phyloP scores from a whole-genome alignment of 2,113 vertebrate genomes.

The Pachycephala philippinensis region DNA sequence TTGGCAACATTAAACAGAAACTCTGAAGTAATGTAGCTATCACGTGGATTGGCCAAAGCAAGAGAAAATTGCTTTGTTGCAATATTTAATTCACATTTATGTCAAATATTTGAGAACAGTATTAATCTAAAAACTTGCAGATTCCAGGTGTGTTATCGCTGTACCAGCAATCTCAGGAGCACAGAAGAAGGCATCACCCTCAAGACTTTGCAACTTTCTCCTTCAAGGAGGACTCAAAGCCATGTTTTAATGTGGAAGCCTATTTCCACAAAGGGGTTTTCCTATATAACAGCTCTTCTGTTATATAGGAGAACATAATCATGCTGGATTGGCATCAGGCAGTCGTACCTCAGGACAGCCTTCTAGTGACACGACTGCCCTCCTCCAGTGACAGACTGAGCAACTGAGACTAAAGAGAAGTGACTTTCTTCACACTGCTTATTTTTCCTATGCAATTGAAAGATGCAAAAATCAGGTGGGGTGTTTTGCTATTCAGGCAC shows the following conservation, averaged over 20 bases:
- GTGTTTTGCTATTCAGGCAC: background rate
- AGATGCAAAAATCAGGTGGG: background rate
- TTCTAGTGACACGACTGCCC: background rate
- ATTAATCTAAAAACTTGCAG: background rate
- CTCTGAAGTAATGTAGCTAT: background rate
- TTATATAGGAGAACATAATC: too few species aligned
- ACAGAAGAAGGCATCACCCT: background rate
- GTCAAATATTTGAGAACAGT: background rate
- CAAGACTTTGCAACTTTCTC: background rate
- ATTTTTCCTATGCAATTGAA: background rate
- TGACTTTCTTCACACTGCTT: background rate
- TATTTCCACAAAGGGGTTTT: background rate
- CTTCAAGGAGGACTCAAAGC: background rate
- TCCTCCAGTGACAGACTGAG: background rate
- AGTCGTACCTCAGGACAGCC: background rate
- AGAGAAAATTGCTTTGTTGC: background rate
- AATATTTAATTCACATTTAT: background rate
- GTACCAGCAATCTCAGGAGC: background rate
- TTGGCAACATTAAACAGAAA: background rate
- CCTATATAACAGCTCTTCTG: background rate
- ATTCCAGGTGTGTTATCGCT: background rate
- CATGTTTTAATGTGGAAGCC: background rate
- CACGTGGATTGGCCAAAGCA: background rate
- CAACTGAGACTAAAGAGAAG: background rate
- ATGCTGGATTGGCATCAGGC: background rate